phyloP scores from a whole-genome alignment of 2,113 vertebrate genomes.

The Naja naja region DNA sequence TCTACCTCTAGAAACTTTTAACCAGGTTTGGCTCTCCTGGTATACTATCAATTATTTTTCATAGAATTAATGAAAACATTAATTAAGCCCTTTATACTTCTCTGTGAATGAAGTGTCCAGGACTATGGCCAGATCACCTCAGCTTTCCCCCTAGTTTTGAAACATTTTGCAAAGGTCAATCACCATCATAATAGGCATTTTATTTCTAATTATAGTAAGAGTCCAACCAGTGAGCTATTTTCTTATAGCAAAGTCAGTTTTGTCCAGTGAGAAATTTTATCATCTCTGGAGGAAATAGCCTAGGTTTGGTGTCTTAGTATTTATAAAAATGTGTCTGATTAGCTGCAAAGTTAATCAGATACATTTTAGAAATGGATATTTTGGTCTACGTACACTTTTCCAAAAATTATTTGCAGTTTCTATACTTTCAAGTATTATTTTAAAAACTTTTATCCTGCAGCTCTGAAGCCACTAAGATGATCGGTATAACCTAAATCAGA shows the following conservation, averaged over 20 bases:
- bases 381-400: not conserved
- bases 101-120: not conserved
- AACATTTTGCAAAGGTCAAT: not conserved
- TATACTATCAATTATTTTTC: not conserved
- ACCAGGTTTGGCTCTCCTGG: not conserved
- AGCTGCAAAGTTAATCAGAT: conserved; percentile 7
- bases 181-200: not conserved
- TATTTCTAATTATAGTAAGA: not conserved
- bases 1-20: not conserved
- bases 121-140: not conserved
- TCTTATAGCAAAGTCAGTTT: not conserved
- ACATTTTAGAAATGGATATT: conserved; percentile 12
- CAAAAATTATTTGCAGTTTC: not conserved
- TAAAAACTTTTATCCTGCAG: conserved; percentile 24
- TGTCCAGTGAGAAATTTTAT: not conserved
- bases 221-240: not conserved
- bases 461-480: conserved; percentile 14
- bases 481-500: conserved; percentile 50
- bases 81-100: not conserved
- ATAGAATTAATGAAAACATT: not conserved
- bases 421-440: conserved; percentile 38
- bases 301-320: not conserved
- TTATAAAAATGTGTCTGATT: conserved; percentile 14
- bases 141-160: not conserved
- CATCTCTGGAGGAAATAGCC: not conserved